These are phyloP conservation scores for Nyctalus aviator DNA, from an alignment of 2,797 vertebrate genomes.

Conservation along the genomic window DNA sequence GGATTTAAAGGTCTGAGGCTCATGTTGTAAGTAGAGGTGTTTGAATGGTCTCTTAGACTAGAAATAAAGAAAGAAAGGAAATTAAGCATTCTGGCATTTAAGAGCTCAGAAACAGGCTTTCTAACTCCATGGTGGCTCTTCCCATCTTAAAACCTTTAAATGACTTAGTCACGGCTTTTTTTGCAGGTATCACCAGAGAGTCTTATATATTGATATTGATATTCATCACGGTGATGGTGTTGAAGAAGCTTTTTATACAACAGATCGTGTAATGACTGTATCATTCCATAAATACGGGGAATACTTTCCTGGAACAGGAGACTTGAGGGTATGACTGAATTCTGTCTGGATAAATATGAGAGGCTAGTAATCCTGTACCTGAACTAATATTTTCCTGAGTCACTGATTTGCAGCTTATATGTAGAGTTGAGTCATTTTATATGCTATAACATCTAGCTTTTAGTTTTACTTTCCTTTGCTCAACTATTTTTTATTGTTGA, in stretches of 20 bases:
- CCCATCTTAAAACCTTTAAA: neutral
- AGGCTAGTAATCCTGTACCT: conserved; percentile 7
- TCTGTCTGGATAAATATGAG: conserved; percentile 19
- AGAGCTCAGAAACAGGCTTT: neutral
- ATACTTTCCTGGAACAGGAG: conserved; percentile 96
- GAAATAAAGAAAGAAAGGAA: neutral
- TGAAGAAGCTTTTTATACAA: conserved; percentile 97
- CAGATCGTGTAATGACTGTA: conserved; percentile 95
- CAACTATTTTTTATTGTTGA: neutral
- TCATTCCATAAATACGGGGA: conserved; percentile 97
- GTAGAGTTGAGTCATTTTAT: neutral
- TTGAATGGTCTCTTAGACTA: neutral
- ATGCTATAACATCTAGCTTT: conserved; percentile 1
- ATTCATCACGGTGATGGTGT: conserved; percentile 97
- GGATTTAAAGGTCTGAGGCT: neutral
- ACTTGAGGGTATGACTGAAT: conserved; percentile 92
- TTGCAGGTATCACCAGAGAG: conserved; percentile 95
- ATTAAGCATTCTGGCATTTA: neutral
- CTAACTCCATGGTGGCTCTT: neutral
- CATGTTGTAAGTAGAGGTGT: neutral
- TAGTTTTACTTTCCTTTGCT: neutral
- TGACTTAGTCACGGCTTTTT: conserved; percentile 28
- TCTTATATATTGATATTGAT: conserved; percentile 96
- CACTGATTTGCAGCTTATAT: conserved; percentile 29
- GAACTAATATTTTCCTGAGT: conserved; percentile 14